Evolutionary conservation across 2,888 invertebrate genomes (phyloP), one percentile per base, ranked within the genome.

Genomic region (Drosophila suboccidentalis): DNA sequence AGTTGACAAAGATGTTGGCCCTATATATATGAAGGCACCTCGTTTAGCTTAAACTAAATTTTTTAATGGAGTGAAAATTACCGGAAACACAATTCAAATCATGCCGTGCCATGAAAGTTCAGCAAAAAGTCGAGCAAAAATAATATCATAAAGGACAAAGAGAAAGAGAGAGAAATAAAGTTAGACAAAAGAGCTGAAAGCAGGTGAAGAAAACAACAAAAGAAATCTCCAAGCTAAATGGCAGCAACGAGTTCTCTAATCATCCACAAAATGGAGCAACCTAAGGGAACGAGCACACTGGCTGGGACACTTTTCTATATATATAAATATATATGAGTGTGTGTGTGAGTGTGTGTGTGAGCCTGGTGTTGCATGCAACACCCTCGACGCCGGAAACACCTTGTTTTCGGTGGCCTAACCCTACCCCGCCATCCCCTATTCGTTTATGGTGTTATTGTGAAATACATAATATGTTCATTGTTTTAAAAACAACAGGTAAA

Each of bases 41-140:
- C 71, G 44, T 76, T 75, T 58, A 13, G 63, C 51, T 59, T 29
- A 53, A 57, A 80, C 83, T 86, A 69, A 73, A 85, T 77, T 87
- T 85, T 87, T 80, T 76, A 88, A 89, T 86, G 69, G 83, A 89
- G 75, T 82, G 88, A 80, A 86, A 86, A 89, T 89, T 80, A 65
- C 83, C 86, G 90, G 86, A 86, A 86, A 78, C 80, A 80, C 90
- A 89, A 89, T 89, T 87, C 82, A 85, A 78, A 78, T 36, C 50
- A 77, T 69, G 64, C 76, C 47, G 65, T 36, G 61, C 46, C 59
- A 60, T 65, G 39, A 57, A 53, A 68, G 60, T 65, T 34, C 47
- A 55, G 39, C 44, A 39, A 53, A 73, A 68, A 47, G 41, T 49
- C 61, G 44, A 61, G 54, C 22, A 17, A 32, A 51, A 61, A 53